Evolutionary conservation across 1,140 invertebrate genomes (phyloP), one percentile per base, ranked within the genome.

Genomic region (Acromyrmex echinatior): DNA sequence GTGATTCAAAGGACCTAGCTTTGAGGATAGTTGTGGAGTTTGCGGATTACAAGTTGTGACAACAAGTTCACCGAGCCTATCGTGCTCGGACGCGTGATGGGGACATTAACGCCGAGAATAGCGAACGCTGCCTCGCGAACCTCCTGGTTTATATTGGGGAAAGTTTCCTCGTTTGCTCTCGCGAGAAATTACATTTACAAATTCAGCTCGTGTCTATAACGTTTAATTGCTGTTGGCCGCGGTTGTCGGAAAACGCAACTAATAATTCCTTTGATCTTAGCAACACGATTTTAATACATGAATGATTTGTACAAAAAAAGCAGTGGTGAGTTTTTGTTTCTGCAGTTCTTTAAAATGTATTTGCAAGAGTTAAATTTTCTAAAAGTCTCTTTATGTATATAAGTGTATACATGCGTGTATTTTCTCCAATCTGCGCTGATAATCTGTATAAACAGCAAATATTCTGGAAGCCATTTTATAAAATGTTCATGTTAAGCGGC

Each of bases 31-130:
- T 65, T 65, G 39, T 65, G 25, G 81, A 85, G 60, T 65, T 56
- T 45, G 28, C 56, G 14, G 1, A 9, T 16, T 35, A 21, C 25
- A 25, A 45, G n/a, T 62, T 39, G 21, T 18, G 39, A 21, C 58
- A 62, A 77, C 74, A 78, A 77, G 76, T 65, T 63, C 16, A 5
- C 39, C 39, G n/a, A 49, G 60, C 60, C 76, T 49, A 79, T 51
- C 60, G 31, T 39, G n/a, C 35, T 79, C 60, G 39, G 62, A 79
- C 25, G 49, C 60, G 5, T 51, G 39, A 79, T 79, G 63, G 63
- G 60, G 45, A 65, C 60, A 28, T 79, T 79, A 49, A 63, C 21
- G 28, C 31, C 31, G 58, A 28, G 51, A 25, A 35, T 73, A 45
- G 21, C 73, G 31, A n/a, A 12, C 18, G 73, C 31, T 39, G 18